These are phyloP conservation scores for Torymus auratus DNA, from an alignment of 2,888 invertebrate genomes.

Conservation along the genomic window DNA sequence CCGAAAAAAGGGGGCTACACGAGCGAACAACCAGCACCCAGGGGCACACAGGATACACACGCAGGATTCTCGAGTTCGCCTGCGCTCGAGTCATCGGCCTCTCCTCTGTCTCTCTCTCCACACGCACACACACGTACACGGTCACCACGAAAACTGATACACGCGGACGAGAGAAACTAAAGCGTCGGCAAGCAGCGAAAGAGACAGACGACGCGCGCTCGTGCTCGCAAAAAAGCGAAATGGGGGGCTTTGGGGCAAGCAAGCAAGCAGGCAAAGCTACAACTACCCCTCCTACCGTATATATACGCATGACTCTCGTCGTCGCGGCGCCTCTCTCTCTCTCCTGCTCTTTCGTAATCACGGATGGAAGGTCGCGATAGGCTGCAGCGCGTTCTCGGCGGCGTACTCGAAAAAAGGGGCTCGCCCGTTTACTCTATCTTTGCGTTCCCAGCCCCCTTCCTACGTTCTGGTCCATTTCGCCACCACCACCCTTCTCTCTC, in stretches of 20 bases:
- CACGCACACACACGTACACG: not conserved
- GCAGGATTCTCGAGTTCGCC: too few species aligned
- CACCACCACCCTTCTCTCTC: too few species aligned
- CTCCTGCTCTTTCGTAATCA: constrained; percentile 1
- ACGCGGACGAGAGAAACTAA: not conserved
- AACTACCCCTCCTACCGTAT: not conserved
- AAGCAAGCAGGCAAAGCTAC: not conserved
- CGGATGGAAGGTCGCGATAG: constrained; percentile 25
- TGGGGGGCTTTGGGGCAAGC: constrained; percentile 34
- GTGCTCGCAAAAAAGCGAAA: not conserved
- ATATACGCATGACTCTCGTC: not conserved
- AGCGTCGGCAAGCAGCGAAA: not conserved
- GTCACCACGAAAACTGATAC: constrained; percentile 5
- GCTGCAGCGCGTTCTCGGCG: too few species aligned
- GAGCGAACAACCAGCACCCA: too few species aligned
- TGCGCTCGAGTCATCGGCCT: constrained; percentile 26
- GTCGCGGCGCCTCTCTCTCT: not conserved
- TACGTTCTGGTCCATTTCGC: too few species aligned
- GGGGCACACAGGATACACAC: too few species aligned
- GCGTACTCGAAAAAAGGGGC: not conserved
- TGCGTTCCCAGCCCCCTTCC: not conserved
- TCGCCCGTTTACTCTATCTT: not conserved
- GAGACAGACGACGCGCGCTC: not conserved
- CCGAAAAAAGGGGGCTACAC: too few species aligned
- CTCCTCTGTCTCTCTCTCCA: not conserved